Evolutionary conservation across 2,888 invertebrate species (phyloP).

Genomic region (Flabesymbios commensalis): DNA sequence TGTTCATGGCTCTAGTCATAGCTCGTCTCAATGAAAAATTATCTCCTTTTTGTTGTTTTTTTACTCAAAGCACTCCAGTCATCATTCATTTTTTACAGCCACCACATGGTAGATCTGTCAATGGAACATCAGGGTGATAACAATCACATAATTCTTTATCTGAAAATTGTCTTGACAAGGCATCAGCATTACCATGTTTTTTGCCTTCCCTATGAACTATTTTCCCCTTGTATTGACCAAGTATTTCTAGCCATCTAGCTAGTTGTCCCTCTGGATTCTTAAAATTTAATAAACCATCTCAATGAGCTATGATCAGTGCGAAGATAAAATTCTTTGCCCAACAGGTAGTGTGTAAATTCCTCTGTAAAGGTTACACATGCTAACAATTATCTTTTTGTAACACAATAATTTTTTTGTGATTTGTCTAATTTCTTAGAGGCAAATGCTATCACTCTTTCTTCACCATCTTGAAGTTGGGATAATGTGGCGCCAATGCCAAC

Average conservation of each 20-base stretch:
- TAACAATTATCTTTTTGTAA: constrained; percentile 7
- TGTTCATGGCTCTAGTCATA: no score
- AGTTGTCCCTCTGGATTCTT: constrained; percentile 3
- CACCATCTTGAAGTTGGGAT: constrained; percentile 9
- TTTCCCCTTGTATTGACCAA: neutral
- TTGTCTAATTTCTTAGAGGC: constrained; percentile 1
- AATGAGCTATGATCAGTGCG: constrained; percentile 17
- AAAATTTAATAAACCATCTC: neutral
- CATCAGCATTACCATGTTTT: constrained; percentile 6
- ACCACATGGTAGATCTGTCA: no score
- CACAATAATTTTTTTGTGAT: constrained; percentile 11
- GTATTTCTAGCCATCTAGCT: neutral
- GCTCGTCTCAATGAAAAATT: no score
- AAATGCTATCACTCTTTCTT: constrained; percentile 16
- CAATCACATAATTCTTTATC: no score
- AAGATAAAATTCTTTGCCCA: constrained; percentile 3
- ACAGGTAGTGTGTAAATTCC: constrained; percentile 20
- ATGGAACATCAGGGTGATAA: no score
- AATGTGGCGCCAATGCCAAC: no score
- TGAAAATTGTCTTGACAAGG: neutral
- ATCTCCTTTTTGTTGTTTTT: no score
- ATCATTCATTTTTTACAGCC: no score
- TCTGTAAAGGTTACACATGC: constrained; percentile 10
- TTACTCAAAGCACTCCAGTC: no score
- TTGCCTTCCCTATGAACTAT: neutral